Percentiles rank a stretch among this genome's conserved stretches.
Conservation (phyloP, 2,797 vertebrate species). For the Acrossocheilus wenchowensis region DNA sequence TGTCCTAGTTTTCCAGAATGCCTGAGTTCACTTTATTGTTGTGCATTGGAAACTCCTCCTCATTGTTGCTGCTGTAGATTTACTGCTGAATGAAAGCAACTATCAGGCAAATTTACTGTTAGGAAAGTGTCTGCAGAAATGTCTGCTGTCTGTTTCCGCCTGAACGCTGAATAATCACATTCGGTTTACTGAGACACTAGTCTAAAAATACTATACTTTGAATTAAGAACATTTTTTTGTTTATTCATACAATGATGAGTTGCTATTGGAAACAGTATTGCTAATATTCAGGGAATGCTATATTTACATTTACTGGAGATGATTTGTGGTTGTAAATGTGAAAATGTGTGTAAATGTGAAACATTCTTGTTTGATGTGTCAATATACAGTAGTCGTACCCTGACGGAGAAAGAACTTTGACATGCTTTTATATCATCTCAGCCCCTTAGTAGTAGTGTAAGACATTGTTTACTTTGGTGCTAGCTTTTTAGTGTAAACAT, state of each 20-base stretch:
- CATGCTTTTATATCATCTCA: neutral
- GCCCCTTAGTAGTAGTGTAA: neutral
- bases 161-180: neutral
- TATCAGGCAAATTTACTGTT: slow-evolving; percentile 9
- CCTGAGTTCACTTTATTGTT: slow-evolving; percentile 45
- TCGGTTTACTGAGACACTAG: neutral
- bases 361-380: slow-evolving; percentile 22
- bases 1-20: slow-evolving; percentile 36
- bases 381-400: neutral
- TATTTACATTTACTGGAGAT: neutral
- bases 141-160: neutral
- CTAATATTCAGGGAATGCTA: neutral
- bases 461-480: neutral
- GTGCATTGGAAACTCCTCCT: slow-evolving; percentile 20
- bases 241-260: neutral
- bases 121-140: slow-evolving; percentile 28
- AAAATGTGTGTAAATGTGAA: slow-evolving; percentile 15
- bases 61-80: slow-evolving; percentile 42
- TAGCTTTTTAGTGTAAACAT: slow-evolving; percentile 7
- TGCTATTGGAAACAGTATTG: neutral
- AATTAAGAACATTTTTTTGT: neutral
- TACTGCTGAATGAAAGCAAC: slow-evolving; percentile 22
- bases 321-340: slow-evolving; percentile 4
- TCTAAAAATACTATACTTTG: neutral
- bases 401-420: neutral